A percentile compares a stretch with the other conserved stretches of the same genome.
phyloP scores from a whole-genome alignment of 2,113 vertebrate species.

The Hemiprocne comata region DNA sequence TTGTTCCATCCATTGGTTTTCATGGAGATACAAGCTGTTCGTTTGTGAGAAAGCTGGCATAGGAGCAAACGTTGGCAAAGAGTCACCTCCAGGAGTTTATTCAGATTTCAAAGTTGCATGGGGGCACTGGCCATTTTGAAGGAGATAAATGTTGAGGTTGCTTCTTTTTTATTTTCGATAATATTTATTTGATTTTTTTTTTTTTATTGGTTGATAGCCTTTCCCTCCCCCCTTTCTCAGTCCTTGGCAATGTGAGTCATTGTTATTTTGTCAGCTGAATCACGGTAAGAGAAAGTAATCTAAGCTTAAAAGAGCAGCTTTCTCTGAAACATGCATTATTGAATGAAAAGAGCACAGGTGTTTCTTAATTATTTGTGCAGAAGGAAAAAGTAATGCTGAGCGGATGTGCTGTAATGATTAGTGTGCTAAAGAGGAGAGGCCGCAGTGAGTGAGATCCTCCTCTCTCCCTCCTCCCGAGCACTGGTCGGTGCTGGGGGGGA shows the following conservation, averaged over 20 bases:
- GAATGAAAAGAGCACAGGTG: constrained; percentile 72
- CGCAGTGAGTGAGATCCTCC: neutral
- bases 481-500: neutral
- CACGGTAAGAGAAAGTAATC: constrained; percentile 16
- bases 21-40: constrained; percentile 89
- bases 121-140: constrained; percentile 72
- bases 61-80: constrained; percentile 70
- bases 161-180: neutral
- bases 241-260: neutral
- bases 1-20: constrained; percentile 89
- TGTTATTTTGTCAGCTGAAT: neutral
- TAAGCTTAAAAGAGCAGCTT: neutral
- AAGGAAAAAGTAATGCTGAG: constrained; percentile 57
- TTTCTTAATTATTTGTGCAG: constrained; percentile 76
- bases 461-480: neutral
- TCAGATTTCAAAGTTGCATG: constrained; percentile 70
- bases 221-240: neutral
- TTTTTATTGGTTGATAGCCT: neutral
- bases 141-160: neutral
- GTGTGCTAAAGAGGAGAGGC: neutral
- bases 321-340: neutral
- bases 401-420: constrained; percentile 49
- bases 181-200: neutral
- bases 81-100: constrained; percentile 73
- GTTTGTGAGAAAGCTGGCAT: constrained; percentile 84